Evolutionary conservation across 1,140 invertebrate species (phyloP).

Genomic region (Cryptotermes secundus): DNA sequence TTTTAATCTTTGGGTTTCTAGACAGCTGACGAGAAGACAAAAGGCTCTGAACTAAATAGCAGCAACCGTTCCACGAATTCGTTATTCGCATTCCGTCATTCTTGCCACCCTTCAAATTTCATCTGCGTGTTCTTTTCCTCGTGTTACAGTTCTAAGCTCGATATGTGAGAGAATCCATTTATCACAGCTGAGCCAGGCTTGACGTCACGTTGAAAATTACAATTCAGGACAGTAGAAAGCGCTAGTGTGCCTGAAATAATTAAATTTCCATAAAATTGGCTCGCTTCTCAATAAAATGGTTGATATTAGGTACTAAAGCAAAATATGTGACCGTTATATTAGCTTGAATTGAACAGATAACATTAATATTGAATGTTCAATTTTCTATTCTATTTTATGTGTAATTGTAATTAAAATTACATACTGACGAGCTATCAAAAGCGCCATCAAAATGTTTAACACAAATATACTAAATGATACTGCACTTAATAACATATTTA

Average conservation of each 20-base stretch:
- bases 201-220: constrained; percentile 1
- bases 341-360: neutral
- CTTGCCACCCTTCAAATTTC: neutral
- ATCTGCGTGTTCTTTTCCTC: neutral
- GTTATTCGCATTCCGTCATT: no score
- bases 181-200: neutral
- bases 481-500: no score
- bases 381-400: neutral
- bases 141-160: neutral
- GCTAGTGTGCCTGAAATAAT: constrained; percentile 11
- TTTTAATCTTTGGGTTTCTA: no score
- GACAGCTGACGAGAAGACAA: no score
- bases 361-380: neutral
- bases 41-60: no score
- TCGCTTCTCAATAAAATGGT: neutral
- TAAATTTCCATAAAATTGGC: neutral
- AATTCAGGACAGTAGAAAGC: neutral
- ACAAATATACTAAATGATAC: no score
- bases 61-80: no score
- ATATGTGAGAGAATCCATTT: neutral
- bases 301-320: neutral
- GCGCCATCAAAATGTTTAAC: no score
- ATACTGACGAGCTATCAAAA: neutral
- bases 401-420: neutral
- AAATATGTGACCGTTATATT: neutral